These are phyloP conservation scores for Pitta sordida DNA, from an alignment of 2,113 vertebrate species.

Conservation along the genomic window DNA sequence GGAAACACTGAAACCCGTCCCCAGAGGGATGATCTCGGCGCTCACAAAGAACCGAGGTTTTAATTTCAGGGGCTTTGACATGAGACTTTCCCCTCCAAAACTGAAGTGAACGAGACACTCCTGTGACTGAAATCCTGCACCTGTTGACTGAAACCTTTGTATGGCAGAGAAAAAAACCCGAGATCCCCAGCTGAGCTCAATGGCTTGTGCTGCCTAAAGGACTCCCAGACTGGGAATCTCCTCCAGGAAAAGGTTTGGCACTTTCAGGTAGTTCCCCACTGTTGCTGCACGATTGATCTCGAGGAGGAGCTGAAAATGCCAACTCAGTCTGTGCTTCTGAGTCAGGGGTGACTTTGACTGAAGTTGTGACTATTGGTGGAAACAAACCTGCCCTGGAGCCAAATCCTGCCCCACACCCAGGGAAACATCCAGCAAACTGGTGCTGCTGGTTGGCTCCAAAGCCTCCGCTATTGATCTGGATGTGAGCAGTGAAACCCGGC, in stretches of 20 bases:
- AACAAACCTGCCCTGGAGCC: background rate
- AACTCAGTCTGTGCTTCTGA: background rate
- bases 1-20: background rate
- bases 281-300: rapidly evolving
- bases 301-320: rapidly evolving
- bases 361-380: rapidly evolving
- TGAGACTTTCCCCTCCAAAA: background rate
- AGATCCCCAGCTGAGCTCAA: background rate
- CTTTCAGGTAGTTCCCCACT: background rate
- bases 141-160: background rate
- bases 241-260: background rate
- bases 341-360: background rate
- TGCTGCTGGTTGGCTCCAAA: background rate
- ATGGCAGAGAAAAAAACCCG: background rate
- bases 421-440: rapidly evolving
- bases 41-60: background rate
- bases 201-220: rapidly evolving
- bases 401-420: background rate
- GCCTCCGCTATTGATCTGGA: rapidly evolving
- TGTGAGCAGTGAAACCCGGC: background rate
- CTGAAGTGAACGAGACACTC: background rate
- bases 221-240: background rate
- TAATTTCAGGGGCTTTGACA: background rate
- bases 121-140: background rate
- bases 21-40: background rate